Percentiles rank a stretch among this genome's conserved stretches.
Evolutionary conservation across 2,888 invertebrate species (phyloP).

Genomic region (Flexamia atlantica): DNA sequence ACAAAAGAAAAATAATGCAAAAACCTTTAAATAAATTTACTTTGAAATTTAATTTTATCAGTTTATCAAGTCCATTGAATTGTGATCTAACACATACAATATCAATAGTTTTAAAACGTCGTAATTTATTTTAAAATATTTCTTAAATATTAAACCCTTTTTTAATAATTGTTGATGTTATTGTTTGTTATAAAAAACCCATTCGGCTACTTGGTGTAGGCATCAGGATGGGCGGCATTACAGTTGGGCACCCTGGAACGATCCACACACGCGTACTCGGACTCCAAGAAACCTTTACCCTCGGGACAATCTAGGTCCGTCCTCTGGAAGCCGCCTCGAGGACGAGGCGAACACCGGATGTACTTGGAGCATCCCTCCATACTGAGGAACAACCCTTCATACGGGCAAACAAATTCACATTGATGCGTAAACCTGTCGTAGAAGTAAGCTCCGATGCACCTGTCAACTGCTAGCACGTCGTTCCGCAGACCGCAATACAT

Average conservation of each 20-base stretch:
- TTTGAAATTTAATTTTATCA: no score
- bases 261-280: background rate
- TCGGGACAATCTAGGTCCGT: background rate
- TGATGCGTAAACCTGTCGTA: background rate
- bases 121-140: no score
- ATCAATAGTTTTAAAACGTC: no score
- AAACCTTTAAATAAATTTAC: no score
- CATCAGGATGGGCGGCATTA: background rate
- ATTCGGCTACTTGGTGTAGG: background rate
- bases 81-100: no score
- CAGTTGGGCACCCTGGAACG: background rate
- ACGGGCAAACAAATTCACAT: background rate
- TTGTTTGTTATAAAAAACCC: no score
- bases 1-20: no score
- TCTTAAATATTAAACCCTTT: no score
- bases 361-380: background rate
- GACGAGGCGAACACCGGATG: background rate
- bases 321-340: background rate
- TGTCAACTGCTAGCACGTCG: background rate
- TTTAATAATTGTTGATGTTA: no score
- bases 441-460: conserved; percentile 32
- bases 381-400: conserved; percentile 8
- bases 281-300: conserved; percentile 23
- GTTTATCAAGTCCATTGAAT: no score
- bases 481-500: background rate